Evolutionary conservation across 2,797 vertebrate genomes (phyloP).

Genomic region (Hoplostethus mediterraneus): DNA sequence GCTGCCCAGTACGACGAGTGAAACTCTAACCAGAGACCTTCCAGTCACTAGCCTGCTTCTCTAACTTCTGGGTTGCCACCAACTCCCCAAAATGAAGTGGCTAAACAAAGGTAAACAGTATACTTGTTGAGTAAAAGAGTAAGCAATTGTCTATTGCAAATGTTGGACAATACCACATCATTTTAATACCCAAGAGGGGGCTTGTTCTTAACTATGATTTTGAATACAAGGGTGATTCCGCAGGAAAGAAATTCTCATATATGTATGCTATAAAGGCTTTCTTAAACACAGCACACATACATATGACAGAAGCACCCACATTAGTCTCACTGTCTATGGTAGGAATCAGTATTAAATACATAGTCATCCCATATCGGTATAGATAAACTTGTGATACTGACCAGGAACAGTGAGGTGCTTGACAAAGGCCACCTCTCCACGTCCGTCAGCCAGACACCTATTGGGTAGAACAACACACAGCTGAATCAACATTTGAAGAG

Average conservation of each 20-base stretch:
- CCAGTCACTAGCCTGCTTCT: too few relatives aligned
- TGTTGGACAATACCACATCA: too few relatives aligned
- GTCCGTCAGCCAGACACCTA: slow-evolving; percentile 88
- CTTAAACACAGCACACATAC: not conserved
- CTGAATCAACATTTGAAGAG: not conserved
- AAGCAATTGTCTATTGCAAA: not conserved
- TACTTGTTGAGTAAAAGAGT: not conserved
- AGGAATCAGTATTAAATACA: not conserved
- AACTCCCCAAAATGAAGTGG: not conserved
- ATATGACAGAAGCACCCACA: not conserved
- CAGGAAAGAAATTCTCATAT: too few relatives aligned
- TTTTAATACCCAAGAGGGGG: too few relatives aligned
- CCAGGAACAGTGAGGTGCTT: slow-evolving; percentile 89
- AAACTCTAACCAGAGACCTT: too few relatives aligned
- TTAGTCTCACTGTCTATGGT: not conserved
- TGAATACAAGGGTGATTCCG: not conserved
- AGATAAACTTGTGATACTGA: slow-evolving; percentile 66
- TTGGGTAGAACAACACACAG: slow-evolving; percentile 9
- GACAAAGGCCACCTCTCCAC: slow-evolving; percentile 92
- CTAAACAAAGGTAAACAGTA: not conserved
- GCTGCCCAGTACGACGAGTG: too few relatives aligned
- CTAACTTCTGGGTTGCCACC: too few relatives aligned
- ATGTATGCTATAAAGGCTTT: too few relatives aligned
- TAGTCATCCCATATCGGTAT: not conserved
- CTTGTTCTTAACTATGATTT: not conserved